Conservation (phyloP, 2,888 invertebrate genomes). For the Erebia ligea region DNA sequence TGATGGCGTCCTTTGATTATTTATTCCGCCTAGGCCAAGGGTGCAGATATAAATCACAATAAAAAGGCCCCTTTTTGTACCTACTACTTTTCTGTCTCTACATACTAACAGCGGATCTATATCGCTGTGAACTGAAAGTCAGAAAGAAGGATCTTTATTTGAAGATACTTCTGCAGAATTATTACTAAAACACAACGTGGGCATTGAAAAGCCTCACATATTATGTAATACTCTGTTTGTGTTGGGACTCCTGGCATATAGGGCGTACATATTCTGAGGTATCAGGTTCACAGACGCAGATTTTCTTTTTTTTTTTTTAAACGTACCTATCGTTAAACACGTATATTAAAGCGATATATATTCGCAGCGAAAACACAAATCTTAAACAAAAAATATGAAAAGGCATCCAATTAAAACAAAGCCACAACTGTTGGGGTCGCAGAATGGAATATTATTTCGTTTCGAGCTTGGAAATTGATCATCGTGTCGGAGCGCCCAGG, state of each 20-base stretch:
- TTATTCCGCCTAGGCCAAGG: conserved; percentile 41
- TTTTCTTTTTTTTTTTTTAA: no score
- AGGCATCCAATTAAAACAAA: conserved; percentile 44
- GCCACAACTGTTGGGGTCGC: conserved; percentile 52
- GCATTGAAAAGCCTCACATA: no score
- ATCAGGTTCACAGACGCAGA: no score
- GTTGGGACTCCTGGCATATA: no score
- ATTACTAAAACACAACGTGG: no score
- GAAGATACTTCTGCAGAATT: no score
- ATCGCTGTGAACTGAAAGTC: no score
- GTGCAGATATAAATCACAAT: conserved; percentile 29
- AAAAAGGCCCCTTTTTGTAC: conserved; percentile 22
- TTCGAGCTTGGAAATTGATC: conserved; percentile 71
- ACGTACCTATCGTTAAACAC: no score
- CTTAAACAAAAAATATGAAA: conserved; percentile 36
- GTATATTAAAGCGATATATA: not conserved
- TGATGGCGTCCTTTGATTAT: conserved; percentile 48
- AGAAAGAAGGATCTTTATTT: no score
- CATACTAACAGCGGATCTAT: no score
- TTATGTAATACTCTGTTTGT: no score
- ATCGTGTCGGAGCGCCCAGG: conserved; percentile 54
- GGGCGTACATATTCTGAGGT: no score
- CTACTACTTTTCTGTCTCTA: not conserved
- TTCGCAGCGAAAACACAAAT: conserved; percentile 21
- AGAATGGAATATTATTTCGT: conserved; percentile 69